Evolutionary conservation across 2,797 vertebrate genomes (phyloP).

Genomic region (Tolypeutes matacus): DNA sequence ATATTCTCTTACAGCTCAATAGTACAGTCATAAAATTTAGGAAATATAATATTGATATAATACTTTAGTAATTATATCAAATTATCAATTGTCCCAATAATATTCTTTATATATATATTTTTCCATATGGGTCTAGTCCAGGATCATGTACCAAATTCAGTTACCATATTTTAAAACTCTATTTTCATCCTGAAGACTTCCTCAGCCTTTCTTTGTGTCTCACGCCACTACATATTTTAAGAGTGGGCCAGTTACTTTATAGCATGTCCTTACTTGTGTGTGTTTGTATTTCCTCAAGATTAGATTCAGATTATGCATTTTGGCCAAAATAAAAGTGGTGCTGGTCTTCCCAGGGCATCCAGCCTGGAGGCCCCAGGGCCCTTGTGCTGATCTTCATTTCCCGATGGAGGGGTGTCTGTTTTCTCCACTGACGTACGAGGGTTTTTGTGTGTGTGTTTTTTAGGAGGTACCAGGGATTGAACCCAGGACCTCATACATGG

Average conservation of each 20-base stretch:
- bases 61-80: constrained; percentile 23
- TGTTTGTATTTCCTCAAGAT: not conserved
- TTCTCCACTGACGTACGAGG: not conserved
- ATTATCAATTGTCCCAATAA: not conserved
- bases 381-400: not conserved
- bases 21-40: not conserved
- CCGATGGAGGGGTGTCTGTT: not conserved
- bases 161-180: not conserved
- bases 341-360: not conserved
- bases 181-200: not conserved
- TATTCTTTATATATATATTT: not conserved
- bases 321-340: not conserved
- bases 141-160: not conserved
- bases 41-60: not conserved
- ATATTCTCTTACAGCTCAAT: not conserved
- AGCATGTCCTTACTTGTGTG: not conserved
- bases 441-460: no score
- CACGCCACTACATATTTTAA: not conserved
- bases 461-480: no score
- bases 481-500: no score
- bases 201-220: not conserved
- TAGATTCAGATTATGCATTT: not conserved
- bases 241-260: not conserved
- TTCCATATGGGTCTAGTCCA: not conserved
- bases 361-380: not conserved